A percentile compares a stretch with the other conserved stretches of the same genome.
These are phyloP conservation scores for Stichodactyla helianthus DNA, from an alignment of 64 coral and sea anemone genomes.

Conservation along the genomic window DNA sequence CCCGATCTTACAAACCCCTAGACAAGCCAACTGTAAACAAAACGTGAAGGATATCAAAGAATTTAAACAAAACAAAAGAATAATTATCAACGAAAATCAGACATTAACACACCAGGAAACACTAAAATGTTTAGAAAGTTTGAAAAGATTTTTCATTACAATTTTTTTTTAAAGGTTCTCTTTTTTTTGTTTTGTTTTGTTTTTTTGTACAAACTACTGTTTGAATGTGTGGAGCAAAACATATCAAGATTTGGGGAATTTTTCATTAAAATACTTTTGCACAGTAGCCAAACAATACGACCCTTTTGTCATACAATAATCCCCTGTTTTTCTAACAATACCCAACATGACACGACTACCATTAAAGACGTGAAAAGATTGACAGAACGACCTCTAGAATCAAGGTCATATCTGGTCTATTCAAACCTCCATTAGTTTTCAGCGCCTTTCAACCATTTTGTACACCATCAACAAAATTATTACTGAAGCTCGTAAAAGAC, in stretches of 20 bases:
- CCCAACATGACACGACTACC: neutral
- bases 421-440: neutral
- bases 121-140: neutral
- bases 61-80: neutral
- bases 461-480: neutral
- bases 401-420: neutral
- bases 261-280: neutral
- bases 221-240: neutral
- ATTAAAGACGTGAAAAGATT: neutral
- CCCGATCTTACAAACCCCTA: neutral
- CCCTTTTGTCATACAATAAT: neutral
- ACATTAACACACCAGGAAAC: neutral
- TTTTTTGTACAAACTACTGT: too few species aligned
- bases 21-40: conserved; percentile 9
- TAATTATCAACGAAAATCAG: neutral
- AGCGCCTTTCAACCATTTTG: neutral
- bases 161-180: too few species aligned
- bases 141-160: too few species aligned
- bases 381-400: neutral
- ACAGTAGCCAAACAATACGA: neutral
- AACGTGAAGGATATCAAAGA: neutral
- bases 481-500: neutral
- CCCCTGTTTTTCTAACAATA: neutral
- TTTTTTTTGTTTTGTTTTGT: too few species aligned
- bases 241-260: neutral